Conservation (phyloP, 2,888 invertebrate species). For the Sphaerolaimus hirsutus region DNA sequence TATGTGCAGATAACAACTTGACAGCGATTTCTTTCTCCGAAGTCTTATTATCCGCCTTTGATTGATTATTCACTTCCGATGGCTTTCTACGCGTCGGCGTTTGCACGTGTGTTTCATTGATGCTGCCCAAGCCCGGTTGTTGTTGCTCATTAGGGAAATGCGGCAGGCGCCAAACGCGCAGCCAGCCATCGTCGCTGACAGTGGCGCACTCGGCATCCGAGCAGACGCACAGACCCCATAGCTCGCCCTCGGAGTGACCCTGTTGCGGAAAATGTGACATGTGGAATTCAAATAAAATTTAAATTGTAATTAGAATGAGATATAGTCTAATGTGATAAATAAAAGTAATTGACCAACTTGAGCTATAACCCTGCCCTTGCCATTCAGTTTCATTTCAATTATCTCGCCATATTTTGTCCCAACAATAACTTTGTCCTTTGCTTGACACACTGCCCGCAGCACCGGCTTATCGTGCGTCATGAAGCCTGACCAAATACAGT, state of each 20-base stretch:
- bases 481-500: too few species aligned
- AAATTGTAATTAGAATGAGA: too few species aligned
- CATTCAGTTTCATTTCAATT: not conserved
- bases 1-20: too few species aligned
- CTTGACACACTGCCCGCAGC: not conserved
- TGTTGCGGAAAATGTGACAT: too few species aligned
- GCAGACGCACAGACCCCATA: conserved; percentile 29
- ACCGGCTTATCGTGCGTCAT: not conserved
- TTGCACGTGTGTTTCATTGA: too few species aligned
- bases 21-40: too few species aligned
- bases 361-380: not conserved
- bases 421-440: not conserved
- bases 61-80: too few species aligned
- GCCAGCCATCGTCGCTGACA: conserved; percentile 28
- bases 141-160: too few species aligned
- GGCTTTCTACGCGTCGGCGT: too few species aligned
- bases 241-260: conserved; percentile 29
- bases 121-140: conserved; percentile 24
- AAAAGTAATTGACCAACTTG: not conserved
- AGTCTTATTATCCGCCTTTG: too few species aligned
- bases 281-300: too few species aligned
- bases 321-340: too few species aligned
- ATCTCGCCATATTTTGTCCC: not conserved
- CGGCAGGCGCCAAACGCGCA: conserved; percentile 26
- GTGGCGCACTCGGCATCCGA: conserved; percentile 27